Evolutionary conservation across 2,113 vertebrate genomes (phyloP).

Genomic region (Lepus europaeus): DNA sequence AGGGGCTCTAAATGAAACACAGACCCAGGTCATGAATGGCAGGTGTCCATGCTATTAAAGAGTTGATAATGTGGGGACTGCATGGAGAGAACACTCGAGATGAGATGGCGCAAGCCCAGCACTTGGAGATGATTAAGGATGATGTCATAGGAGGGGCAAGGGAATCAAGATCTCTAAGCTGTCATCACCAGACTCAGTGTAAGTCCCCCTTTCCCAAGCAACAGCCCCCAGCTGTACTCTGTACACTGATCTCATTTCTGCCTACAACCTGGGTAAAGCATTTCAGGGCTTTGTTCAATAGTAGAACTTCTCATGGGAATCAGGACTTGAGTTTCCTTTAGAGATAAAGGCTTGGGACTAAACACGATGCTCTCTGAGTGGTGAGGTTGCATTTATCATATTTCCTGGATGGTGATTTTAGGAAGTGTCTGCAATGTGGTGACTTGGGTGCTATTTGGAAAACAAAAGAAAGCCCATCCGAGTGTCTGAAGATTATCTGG

Average conservation of each 20-base stretch:
- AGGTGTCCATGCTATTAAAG: not conserved
- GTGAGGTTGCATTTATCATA: not conserved
- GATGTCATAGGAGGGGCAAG: not conserved
- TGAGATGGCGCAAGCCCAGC: not conserved
- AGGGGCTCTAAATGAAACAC: not conserved
- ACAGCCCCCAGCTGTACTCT: not conserved
- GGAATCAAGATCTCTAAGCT: not conserved
- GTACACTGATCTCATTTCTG: not conserved
- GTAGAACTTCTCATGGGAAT: not conserved
- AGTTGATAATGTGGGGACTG: not conserved
- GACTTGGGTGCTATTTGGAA: not conserved
- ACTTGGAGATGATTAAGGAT: not conserved
- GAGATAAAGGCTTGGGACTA: conserved; percentile 8
- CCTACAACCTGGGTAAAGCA: not conserved
- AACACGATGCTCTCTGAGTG: not conserved
- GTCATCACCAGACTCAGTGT: not conserved
- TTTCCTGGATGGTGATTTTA: not conserved
- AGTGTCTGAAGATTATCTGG: not conserved
- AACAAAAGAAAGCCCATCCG: not conserved
- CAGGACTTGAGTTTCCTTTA: not conserved
- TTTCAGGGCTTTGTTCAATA: not conserved
- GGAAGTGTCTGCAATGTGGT: not conserved
- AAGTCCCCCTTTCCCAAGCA: not conserved
- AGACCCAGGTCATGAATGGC: not conserved
- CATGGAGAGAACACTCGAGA: not conserved